These are phyloP conservation scores for Stegastes partitus DNA, from an alignment of 2,113 vertebrate genomes.

Conservation along the genomic window DNA sequence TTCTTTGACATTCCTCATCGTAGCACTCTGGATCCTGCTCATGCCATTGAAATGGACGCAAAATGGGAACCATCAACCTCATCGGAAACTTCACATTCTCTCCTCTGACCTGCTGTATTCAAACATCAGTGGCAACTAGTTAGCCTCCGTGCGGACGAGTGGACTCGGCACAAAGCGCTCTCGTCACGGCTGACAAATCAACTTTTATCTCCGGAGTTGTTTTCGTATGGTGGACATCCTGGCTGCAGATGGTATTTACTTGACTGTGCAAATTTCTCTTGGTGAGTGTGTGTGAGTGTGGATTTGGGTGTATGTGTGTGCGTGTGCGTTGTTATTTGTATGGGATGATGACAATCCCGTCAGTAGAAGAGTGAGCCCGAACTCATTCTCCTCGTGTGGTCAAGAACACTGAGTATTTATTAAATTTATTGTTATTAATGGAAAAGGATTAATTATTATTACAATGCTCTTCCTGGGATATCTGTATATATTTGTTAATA, in stretches of 20 bases:
- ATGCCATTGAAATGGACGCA: slow-evolving; percentile 24
- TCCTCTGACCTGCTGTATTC: slow-evolving; percentile 51
- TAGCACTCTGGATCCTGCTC: slow-evolving; percentile 35
- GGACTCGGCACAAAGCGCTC: slow-evolving; percentile 35
- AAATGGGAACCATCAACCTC: slow-evolving; percentile 31
- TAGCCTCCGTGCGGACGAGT: slow-evolving; percentile 19
- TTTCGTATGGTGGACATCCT: slow-evolving; percentile 51
- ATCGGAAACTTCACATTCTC: slow-evolving; percentile 17
- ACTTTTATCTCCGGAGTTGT: slow-evolving; percentile 42
- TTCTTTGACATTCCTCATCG: slow-evolving; percentile 45
- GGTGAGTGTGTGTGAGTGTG: slow-evolving; percentile 44
- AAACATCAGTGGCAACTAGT: slow-evolving; percentile 38
- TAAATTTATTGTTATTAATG: slow-evolving; percentile 85
- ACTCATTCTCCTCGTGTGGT: slow-evolving; percentile 78
- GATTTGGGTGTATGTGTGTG: slow-evolving; percentile 23
- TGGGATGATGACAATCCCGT: slow-evolving; percentile 74
- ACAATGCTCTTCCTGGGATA: slow-evolving; percentile 66
- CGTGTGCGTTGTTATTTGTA: slow-evolving; percentile 73
- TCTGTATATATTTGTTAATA: slow-evolving; percentile 82
- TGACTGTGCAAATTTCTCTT: slow-evolving; percentile 69
- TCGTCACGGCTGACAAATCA: slow-evolving; percentile 58
- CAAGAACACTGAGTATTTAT: slow-evolving; percentile 87
- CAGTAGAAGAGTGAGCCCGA: slow-evolving; percentile 71
- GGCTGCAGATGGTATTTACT: slow-evolving; percentile 70
- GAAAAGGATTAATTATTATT: slow-evolving; percentile 72